Base-by-base conservation (phyloP, 2,113 vertebrate genomes). In the Stomatorhinus ivindoensis region DNA sequence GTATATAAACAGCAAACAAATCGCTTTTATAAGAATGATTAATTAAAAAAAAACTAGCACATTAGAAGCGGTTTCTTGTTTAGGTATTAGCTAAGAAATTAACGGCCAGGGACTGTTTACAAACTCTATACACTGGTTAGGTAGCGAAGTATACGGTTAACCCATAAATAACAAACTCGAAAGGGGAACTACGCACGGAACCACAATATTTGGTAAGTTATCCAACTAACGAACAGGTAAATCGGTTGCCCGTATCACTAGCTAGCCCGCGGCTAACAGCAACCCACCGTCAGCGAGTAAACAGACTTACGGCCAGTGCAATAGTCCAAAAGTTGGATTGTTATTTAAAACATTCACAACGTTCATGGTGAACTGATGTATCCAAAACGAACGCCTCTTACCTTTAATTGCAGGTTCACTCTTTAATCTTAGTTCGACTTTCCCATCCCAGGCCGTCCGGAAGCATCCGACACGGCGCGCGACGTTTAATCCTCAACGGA, bases 371-470 rank as follows among this genome's bases (percentile, higher is more conserved):
- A 31, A 27, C 24, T 85, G 85, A n/a, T 86, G 44, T 51, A 50
- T 86, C 15, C n/a, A 17, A 42, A 76, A 19, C 0, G 50, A 39
- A 24, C 21, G 15, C 4, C 15, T 17, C 94, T 94, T 93, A 96
- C 95, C 95, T 93, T 88, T 87, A 88, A 89, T 19, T 89, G 83
- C 93, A 91, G 86, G 69, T 92, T 93, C 93, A 93, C 93, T 92
- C 91, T 89, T 94, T 94, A 90, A 96, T 80, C 19, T 19, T 80
- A 94, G 93, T 94, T 96, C 90, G 94, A 94, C 92, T 95, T 92
- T 96, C 95, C 96, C 95, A 95, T 95, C 95, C 95, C 95, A 94
- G 91, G 94, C 92, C 92, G 92, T 93, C 92, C 90, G 91, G 90
- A 93, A 93, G 95, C 94, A 95, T 95, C 94, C 95, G 39, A 82